phyloP scores from a whole-genome alignment of 2,797 vertebrate genomes.

The Salmo trutta region DNA sequence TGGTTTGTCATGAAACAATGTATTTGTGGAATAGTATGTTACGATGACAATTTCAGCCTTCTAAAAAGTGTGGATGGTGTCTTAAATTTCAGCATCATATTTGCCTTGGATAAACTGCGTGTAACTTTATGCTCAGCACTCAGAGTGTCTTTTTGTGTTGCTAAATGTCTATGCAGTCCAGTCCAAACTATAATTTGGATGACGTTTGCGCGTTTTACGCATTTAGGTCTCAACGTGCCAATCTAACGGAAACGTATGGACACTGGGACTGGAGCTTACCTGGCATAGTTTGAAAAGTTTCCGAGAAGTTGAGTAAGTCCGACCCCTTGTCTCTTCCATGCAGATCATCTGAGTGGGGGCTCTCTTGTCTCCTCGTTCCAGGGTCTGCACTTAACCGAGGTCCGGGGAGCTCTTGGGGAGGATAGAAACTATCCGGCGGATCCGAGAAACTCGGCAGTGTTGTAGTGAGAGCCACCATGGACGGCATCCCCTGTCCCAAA shows the following conservation, averaged over 20 bases:
- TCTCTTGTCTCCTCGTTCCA: conserved; percentile 74
- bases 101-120: too few relatives aligned
- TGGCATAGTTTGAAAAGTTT: conserved; percentile 82
- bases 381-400: conserved; percentile 77
- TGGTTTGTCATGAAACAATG: too few relatives aligned
- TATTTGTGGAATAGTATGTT: too few relatives aligned
- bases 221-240: background rate
- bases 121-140: too few relatives aligned
- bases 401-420: conserved; percentile 85
- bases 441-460: conserved; percentile 92
- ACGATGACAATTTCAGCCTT: too few relatives aligned
- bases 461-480: conserved; percentile 95
- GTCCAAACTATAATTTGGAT: background rate
- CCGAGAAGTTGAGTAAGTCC: conserved; percentile 81
- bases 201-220: background rate
- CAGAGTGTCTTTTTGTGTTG: too few relatives aligned
- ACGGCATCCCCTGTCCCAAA: conserved; percentile 91
- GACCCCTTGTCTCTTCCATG: conserved; percentile 82
- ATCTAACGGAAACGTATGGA: background rate
- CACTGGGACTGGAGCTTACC: conserved; percentile 60
- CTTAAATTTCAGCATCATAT: too few relatives aligned
- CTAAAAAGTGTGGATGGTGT: too few relatives aligned
- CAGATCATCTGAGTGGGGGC: conserved; percentile 81
- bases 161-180: too few relatives aligned
- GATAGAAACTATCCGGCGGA: conserved; percentile 90